These are phyloP conservation scores for Hydroisotoma schaefferi DNA, from an alignment of 2,888 invertebrate genomes.

Conservation along the genomic window DNA sequence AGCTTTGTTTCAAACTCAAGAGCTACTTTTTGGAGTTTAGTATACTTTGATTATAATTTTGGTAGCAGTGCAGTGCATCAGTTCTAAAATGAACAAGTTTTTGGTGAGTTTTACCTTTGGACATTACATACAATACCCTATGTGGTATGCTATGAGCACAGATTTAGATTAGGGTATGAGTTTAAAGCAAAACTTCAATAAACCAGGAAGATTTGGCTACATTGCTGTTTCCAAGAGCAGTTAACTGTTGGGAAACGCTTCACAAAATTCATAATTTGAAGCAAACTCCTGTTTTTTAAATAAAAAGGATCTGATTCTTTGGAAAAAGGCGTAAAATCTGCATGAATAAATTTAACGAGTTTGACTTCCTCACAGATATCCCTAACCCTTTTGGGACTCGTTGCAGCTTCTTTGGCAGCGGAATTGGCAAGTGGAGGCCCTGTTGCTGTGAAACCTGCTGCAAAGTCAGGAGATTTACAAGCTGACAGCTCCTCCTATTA, in stretches of 20 bases:
- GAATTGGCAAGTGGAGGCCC: not conserved
- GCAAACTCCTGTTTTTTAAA: not conserved
- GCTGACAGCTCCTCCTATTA: constrained; percentile 7
- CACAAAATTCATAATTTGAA: too few species aligned
- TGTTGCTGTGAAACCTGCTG: not conserved
- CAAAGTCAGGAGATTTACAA: constrained; percentile 1
- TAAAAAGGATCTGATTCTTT: not conserved
- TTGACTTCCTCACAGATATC: not conserved
- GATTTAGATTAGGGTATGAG: too few species aligned
- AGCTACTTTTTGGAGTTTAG: too few species aligned
- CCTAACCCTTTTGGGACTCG: not conserved
- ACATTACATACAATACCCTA: not conserved
- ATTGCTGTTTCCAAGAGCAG: too few species aligned
- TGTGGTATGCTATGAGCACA: not conserved
- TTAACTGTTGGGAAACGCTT: too few species aligned
- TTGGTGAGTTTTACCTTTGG: not conserved
- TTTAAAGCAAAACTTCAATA: too few species aligned
- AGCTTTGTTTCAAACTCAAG: too few species aligned
- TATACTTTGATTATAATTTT: too few species aligned
- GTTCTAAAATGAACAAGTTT: constrained; percentile 4
- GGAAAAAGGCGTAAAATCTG: too few species aligned
- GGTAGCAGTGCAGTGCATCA: not conserved
- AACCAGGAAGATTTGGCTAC: too few species aligned
- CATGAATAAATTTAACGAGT: too few species aligned
- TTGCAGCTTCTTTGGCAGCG: not conserved